Base-by-base conservation (phyloP, 2,797 vertebrate species). In the Micrastur ruficollis region DNA sequence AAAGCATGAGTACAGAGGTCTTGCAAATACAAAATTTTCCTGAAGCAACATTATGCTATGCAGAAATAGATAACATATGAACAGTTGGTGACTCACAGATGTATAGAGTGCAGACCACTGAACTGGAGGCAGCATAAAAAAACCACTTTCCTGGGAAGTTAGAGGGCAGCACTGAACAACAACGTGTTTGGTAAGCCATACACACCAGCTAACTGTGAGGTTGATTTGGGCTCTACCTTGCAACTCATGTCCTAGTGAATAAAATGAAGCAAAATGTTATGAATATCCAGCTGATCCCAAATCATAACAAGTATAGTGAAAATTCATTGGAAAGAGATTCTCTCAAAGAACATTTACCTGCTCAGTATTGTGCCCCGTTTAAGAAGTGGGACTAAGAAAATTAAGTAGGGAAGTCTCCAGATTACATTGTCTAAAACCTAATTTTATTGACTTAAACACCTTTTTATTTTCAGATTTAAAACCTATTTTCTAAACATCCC, bases 401-500 rank as follows among this genome's bases (percentile, higher is more conserved):
- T 1, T 4, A 78, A 78, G 46, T 21, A 68, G n/a, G 15, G 20
- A 90, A 78, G 6, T 34, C 27, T 81, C 49, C 62, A 78, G 73
- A 89, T 68, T 79, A 62, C 7, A 5, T 18, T 40, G 34, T 68
- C 63, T 72, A 81, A 90, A 78, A 58, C 8, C 27, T 74, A 50
- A 53, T 83, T 86, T 81, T 85, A 47, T 87, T 68, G 58, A 40
- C 22, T 86, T 93, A 75, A 97, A 17, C 11, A 49, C 32, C 22
- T 47, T 74, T 66, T 73, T 76, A 36, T 86, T 89, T 86, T 70
- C 93, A 83, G 94, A 95, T 95, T 95, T 97, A 89, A 96, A 97
- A 96, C 56, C 84, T 92, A 73, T 97, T 98, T 97, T 97, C 96
- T 97, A 93, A 97, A 95, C 86, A 97, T 97, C 89, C 79, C 53